Base-by-base conservation (phyloP, 2,888 invertebrate genomes). In the Thecocarcelia acutangulata region DNA sequence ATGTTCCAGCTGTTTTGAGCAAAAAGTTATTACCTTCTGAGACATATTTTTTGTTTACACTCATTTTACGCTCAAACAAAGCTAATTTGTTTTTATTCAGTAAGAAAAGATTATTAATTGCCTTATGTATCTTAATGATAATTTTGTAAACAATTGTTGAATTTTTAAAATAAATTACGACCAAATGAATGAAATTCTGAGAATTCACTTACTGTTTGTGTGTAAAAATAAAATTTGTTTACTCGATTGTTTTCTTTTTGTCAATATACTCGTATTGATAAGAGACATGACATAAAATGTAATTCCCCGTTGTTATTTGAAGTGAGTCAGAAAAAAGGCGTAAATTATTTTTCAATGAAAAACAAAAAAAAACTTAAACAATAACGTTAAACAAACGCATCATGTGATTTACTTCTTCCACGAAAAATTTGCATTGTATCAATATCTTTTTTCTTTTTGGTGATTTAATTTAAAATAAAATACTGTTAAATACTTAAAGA, bases 271-370 rank as follows among this genome's bases (percentile, higher is more conserved):
- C n/a, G n/a, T n/a, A 58, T 12, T 37, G 75, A 68, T 76, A 76
- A 68, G 68, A 76, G 44, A 2, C 24, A 52, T 68, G 19, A 40
- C 44, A 42, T 61, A 59, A 8, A 74, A 37, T 59, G 66, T 66
- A 75, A 66, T 50, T 75, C 75, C 59, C 75, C 66, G 42, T 11
- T 17, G 19, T 58, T 24, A 12, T 46, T 54, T 24, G 40, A 24
- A 66, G 40, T 74, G 58, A 64, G 40, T 74, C 48, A 52, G 61
- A 40, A 15, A 37, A 56, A 64, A 58, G 28, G 58, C 74, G 64
- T 58, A 48, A 66, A 74, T 24, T 44, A 21, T 12, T 44, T 73
- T 52, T 58, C 44, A 59, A 15, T 17, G 19, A 66, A 52, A n/a
- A n/a, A n/a, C n/a, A n/a, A n/a, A n/a, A n/a, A n/a, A 52, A 24